A percentile compares a stretch with the other conserved stretches of the same genome.
Conservation (phyloP, 2,797 vertebrate genomes). For the Sarcophilus harrisii region DNA sequence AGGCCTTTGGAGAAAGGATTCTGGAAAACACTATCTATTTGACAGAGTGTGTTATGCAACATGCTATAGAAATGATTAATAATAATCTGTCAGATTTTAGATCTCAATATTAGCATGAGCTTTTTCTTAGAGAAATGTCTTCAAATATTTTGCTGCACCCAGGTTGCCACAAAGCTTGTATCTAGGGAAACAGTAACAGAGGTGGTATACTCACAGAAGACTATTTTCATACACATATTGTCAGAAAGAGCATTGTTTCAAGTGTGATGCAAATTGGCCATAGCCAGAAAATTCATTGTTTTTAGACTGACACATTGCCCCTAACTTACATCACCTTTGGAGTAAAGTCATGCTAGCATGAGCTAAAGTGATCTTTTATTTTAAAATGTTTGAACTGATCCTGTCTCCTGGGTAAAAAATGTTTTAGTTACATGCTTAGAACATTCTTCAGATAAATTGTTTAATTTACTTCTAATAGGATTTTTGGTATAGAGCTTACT, state of each 20-base stretch:
- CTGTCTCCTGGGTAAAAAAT: conserved; percentile 59
- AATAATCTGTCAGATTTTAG: conserved; percentile 39
- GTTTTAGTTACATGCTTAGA: conserved; percentile 66
- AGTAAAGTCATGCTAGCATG: conserved; percentile 48
- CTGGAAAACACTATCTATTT: conserved; percentile 39
- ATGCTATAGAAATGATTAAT: conserved; percentile 54
- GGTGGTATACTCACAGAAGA: neutral
- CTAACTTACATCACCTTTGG: conserved; percentile 42
- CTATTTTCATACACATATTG: conserved; percentile 55
- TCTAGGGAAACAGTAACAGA: conserved; percentile 55
- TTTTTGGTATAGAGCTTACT: conserved; percentile 57
- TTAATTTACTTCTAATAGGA: conserved; percentile 65
- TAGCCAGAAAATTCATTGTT: conserved; percentile 54
- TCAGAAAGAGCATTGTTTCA: conserved; percentile 57
- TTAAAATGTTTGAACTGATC: conserved; percentile 64
- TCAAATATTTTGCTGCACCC: conserved; percentile 28
- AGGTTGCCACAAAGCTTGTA: conserved; percentile 38
- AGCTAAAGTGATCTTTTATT: conserved; percentile 58
- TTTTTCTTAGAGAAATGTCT: conserved; percentile 39
- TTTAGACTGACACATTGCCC: neutral
- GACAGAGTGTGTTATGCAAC: conserved; percentile 30
- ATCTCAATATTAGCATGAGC: conserved; percentile 11
- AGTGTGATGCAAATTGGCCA: conserved; percentile 53
- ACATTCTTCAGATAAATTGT: conserved; percentile 69
- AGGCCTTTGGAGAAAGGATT: conserved; percentile 14